phyloP scores from a whole-genome alignment of 2,113 vertebrate species.

The Brienomyrus longianalis region DNA sequence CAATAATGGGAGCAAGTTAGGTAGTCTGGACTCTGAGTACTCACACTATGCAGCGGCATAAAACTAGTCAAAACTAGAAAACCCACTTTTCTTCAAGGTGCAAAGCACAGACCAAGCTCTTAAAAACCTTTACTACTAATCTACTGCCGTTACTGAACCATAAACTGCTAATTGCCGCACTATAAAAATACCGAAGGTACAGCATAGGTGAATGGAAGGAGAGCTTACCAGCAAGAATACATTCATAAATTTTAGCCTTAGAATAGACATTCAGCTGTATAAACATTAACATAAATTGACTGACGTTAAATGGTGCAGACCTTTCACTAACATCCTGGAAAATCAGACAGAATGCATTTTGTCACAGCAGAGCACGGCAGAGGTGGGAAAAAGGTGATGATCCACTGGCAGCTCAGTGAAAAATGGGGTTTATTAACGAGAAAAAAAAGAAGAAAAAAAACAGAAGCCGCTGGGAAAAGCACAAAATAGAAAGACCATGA shows the following conservation, averaged over 20 bases:
- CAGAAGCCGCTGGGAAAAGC: too few species aligned
- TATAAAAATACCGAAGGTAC: slow-evolving; percentile 34
- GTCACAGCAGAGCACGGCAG: too few species aligned
- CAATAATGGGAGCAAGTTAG: neutral
- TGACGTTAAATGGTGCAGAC: neutral
- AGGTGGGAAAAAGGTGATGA: too few species aligned
- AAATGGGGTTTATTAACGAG: too few species aligned
- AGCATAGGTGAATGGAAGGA: slow-evolving; percentile 23
- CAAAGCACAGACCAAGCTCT: slow-evolving; percentile 25
- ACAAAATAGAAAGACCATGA: too few species aligned
- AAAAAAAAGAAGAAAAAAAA: too few species aligned
- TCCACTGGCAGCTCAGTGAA: too few species aligned
- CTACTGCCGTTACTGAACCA: slow-evolving; percentile 32
- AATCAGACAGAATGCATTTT: neutral
- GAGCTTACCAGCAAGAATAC: neutral
- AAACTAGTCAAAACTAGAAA: slow-evolving; percentile 12
- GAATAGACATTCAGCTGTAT: slow-evolving; percentile 2
- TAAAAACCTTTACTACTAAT: slow-evolving; percentile 29
- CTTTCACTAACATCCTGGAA: neutral
- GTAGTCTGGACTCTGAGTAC: neutral
- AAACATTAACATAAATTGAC: neutral
- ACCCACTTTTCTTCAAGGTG: slow-evolving; percentile 30
- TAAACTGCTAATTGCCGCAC: slow-evolving; percentile 38
- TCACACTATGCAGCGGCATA: neutral
- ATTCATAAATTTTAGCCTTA: neutral